Base-by-base conservation (phyloP, 2,888 invertebrate species). In the Prostheceraeus crozeri region DNA sequence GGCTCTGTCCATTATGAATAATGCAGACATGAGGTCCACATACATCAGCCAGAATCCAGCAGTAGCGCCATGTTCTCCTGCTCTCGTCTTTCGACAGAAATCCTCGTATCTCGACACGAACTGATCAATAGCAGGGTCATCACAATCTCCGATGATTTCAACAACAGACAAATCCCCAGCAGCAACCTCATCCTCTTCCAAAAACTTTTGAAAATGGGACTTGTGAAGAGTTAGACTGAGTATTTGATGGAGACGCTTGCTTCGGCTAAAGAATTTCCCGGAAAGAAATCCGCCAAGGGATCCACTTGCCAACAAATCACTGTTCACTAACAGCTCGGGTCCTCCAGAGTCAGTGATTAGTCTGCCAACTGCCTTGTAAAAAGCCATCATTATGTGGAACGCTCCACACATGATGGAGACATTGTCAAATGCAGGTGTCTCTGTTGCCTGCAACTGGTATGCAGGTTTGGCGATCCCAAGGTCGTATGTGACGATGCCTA, bases 351-450 rank as follows among this genome's bases (percentile, higher is more conserved):
- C 63, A 23, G 64, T 60, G n/a, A 67, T 36, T 27, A 67, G 21
- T 33, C 62, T 53, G 10, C 65, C 66, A 35, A 67, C 19, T 8
- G 64, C 62, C 16, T 55, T 62, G 55, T 65, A 64, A 19, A 62
- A 65, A 23, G 62, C 63, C 53, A 67, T 51, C 8, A 51, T 28
- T 11, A 67, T 62, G 30, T 67, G 64, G 46, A 66, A 67, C 14
- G 61, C 45, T 8, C 66, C 66, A n/a, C 61, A 62, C 35, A 57
- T 63, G 27, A 64, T 62, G 56, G 65, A 67, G 3, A 66, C 19
- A 46, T 65, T 65, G 58, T 67, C 62, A 58, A 46, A 67, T 46
- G 10, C 40, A 25, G 65, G 63, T 1, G 57, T 36, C 31, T 66
- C 64, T 21, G 16, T 45, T 10, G 21, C 55, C 51, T 67, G 65